Conservation (phyloP, 2,113 vertebrate species). For the Tapirus terrestris region DNA sequence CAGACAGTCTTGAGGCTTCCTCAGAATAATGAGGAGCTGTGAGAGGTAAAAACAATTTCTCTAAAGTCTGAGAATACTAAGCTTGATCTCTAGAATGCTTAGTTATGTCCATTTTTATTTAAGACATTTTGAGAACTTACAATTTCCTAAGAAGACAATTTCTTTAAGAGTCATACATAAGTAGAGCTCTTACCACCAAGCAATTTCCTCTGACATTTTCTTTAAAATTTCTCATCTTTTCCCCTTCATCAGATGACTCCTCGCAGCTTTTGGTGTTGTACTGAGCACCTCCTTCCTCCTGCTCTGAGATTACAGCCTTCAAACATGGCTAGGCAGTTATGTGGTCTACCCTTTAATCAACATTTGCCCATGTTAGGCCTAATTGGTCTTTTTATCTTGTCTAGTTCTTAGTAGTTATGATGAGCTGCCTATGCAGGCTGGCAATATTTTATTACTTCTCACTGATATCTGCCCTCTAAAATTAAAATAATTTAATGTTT, state of each 20-base stretch:
- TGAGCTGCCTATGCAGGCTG: neutral
- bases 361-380: neutral
- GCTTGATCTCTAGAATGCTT: neutral
- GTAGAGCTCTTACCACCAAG: slow-evolving; percentile 29
- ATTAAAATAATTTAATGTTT: slow-evolving; percentile 43
- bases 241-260: slow-evolving; percentile 18
- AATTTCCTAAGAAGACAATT: slow-evolving; percentile 57
- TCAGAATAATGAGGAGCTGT: neutral
- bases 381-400: neutral
- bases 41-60: neutral
- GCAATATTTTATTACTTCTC: slow-evolving; percentile 19
- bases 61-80: neutral
- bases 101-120: slow-evolving; percentile 20
- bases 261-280: neutral
- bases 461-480: slow-evolving; percentile 16
- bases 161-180: slow-evolving; percentile 33
- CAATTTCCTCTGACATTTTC: slow-evolving; percentile 65
- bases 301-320: neutral
- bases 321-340: neutral
- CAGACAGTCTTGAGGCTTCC: neutral
- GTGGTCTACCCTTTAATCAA: neutral
- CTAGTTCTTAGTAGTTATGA: neutral
- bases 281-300: neutral
- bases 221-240: slow-evolving; percentile 29
- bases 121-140: slow-evolving; percentile 54